Evolutionary conservation across 1,140 invertebrate species (phyloP).

Genomic region (Caenorhabditis latens): DNA sequence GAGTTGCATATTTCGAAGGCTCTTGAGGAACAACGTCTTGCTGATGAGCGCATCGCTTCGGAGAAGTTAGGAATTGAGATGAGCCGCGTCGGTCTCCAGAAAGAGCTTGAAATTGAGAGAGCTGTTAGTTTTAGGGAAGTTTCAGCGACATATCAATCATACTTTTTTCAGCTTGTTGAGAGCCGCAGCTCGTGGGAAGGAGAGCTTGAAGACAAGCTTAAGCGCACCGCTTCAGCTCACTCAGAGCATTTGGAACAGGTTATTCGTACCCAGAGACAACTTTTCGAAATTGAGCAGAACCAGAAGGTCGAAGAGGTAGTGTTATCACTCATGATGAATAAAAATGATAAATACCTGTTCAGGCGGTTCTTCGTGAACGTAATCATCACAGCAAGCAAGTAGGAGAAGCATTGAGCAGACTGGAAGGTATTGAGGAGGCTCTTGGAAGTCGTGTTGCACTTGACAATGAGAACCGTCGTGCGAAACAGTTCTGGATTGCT

Average conservation of each 20-base stretch:
- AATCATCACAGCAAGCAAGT: slow-evolving; percentile 85
- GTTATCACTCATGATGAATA: too few species aligned
- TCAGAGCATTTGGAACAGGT: slow-evolving; percentile 85
- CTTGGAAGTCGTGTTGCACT: slow-evolving; percentile 83
- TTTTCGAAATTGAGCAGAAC: slow-evolving; percentile 82
- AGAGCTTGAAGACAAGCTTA: slow-evolving; percentile 85
- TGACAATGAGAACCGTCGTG: slow-evolving; percentile 80
- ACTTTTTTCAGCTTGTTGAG: slow-evolving; percentile 80
- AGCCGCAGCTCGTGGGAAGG: slow-evolving; percentile 83
- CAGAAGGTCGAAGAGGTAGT: slow-evolving; percentile 81
- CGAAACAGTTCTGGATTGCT: slow-evolving; percentile 91
- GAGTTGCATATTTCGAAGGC: slow-evolving; percentile 72
- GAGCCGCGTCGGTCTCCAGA: slow-evolving; percentile 53
- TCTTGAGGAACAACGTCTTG: slow-evolving; percentile 70
- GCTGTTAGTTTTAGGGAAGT: slow-evolving; percentile 60
- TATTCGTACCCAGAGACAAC: slow-evolving; percentile 81
- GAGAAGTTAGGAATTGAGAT: slow-evolving; percentile 64
- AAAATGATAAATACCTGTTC: slow-evolving; percentile 19
- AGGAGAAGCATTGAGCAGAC: slow-evolving; percentile 85
- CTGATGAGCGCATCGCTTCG: slow-evolving; percentile 66
- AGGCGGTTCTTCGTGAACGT: slow-evolving; percentile 81
- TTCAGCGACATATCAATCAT: background rate
- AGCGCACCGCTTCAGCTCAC: slow-evolving; percentile 86
- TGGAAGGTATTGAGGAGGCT: slow-evolving; percentile 89
- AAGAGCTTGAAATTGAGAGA: slow-evolving; percentile 67